Evolutionary conservation across 1,140 invertebrate species (phyloP).

Genomic region (Caerostris darwini): DNA sequence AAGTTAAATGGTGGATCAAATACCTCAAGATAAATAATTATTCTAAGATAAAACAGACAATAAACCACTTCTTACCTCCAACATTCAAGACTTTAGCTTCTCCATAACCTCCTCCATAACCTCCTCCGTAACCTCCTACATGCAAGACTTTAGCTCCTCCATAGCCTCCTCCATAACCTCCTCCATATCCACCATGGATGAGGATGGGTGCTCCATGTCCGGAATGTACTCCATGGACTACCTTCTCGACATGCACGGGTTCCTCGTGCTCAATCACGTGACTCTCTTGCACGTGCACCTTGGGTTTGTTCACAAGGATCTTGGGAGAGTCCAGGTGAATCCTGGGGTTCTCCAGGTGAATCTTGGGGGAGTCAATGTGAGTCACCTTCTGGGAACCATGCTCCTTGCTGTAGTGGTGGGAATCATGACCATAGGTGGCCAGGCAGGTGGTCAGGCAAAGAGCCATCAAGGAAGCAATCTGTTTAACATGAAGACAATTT

Average conservation of each 20-base stretch:
- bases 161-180: background rate
- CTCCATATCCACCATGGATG: constrained; percentile 6
- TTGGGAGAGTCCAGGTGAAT: constrained; percentile 56
- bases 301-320: constrained; percentile 22
- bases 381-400: background rate
- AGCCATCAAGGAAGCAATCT: background rate
- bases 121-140: constrained; percentile 25
- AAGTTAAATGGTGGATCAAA: no score
- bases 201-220: background rate
- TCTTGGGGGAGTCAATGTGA: background rate
- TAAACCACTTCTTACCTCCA: constrained; percentile 7
- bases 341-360: constrained; percentile 31
- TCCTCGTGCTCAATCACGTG: background rate
- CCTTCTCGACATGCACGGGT: background rate
- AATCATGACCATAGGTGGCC: background rate
- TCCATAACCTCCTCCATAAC: background rate
- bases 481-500: no score
- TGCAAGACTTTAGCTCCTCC: constrained; percentile 27
- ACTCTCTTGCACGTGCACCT: background rate
- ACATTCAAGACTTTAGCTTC: constrained; percentile 8
- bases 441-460: constrained; percentile 6
- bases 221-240: background rate
- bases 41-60: background rate
- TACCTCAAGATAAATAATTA: background rate
- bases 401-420: background rate